Percentiles rank a stretch among this genome's conserved stretches.
These are phyloP conservation scores for Pseudomyrmex concolor DNA, from an alignment of 1,140 invertebrate genomes.

Conservation along the genomic window DNA sequence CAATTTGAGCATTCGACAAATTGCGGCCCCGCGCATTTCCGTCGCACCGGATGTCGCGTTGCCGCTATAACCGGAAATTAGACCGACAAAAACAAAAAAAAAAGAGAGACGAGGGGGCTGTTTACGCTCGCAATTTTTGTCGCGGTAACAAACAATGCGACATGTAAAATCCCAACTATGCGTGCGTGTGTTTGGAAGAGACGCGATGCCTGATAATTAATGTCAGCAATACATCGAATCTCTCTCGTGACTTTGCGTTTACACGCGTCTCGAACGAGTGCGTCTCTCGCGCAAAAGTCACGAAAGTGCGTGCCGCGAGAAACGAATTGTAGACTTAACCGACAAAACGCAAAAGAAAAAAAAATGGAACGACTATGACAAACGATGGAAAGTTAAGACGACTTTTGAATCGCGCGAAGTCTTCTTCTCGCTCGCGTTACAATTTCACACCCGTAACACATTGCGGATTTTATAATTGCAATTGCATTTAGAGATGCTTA, in stretches of 20 bases:
- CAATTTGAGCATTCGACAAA: neutral
- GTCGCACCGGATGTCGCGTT: constrained; percentile 21
- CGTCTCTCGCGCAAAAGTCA: neutral
- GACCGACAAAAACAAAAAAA: constrained; percentile 25
- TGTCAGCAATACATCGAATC: constrained; percentile 19
- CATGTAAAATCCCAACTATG: constrained; percentile 35
- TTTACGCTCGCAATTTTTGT: too few species aligned
- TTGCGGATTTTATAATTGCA: too few species aligned
- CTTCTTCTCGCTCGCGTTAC: too few species aligned
- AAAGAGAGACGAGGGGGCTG: too few species aligned
- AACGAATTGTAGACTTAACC: neutral
- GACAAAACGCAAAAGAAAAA: too few species aligned
- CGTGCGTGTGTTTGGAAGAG: constrained; percentile 14
- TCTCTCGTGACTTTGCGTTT: neutral
- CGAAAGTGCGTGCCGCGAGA: neutral
- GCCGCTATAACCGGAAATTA: constrained; percentile 30
- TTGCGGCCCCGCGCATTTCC: neutral
- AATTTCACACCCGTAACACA: too few species aligned
- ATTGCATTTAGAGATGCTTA: too few species aligned
- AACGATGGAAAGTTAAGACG: neutral
- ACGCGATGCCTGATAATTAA: constrained; percentile 45
- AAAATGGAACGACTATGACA: neutral
- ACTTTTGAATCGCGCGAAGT: neutral
- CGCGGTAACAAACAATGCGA: constrained; percentile 30
- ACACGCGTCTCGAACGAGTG: neutral